Evolutionary conservation across 2,113 vertebrate genomes (phyloP).

Genomic region (Dendropsophus ebraccatus): DNA sequence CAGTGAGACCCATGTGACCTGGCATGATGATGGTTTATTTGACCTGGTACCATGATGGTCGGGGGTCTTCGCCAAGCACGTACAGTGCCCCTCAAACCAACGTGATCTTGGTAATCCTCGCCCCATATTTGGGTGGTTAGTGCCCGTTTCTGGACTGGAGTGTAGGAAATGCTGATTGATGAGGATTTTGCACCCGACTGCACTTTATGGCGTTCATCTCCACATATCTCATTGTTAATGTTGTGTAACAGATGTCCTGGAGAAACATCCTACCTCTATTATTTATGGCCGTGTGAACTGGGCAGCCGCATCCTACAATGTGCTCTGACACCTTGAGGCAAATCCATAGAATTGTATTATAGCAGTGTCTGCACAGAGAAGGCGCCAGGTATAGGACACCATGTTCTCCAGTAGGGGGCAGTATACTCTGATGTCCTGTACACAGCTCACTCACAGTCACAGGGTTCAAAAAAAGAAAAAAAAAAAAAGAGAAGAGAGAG

Average conservation of each 20-base stretch:
- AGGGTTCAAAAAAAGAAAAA: no score
- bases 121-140: background rate
- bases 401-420: no score
- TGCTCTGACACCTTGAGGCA: background rate
- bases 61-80: no score
- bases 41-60: no score
- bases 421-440: no score
- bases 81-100: background rate
- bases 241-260: constrained; percentile 42
- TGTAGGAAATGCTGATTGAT: constrained; percentile 23
- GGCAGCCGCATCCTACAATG: background rate
- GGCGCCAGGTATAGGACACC: background rate
- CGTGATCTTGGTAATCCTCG: background rate
- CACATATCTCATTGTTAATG: constrained; percentile 55
- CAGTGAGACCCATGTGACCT: background rate
- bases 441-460: no score
- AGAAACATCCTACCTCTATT: constrained; percentile 30
- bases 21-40: background rate
- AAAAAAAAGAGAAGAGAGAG: no score
- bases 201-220: constrained; percentile 37
- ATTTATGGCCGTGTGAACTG: constrained; percentile 52
- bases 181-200: constrained; percentile 18
- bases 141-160: background rate
- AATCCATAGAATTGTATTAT: background rate
- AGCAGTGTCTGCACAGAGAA: background rate